phyloP scores from a whole-genome alignment of 2,113 vertebrate species.

The Crotalus viridis region DNA sequence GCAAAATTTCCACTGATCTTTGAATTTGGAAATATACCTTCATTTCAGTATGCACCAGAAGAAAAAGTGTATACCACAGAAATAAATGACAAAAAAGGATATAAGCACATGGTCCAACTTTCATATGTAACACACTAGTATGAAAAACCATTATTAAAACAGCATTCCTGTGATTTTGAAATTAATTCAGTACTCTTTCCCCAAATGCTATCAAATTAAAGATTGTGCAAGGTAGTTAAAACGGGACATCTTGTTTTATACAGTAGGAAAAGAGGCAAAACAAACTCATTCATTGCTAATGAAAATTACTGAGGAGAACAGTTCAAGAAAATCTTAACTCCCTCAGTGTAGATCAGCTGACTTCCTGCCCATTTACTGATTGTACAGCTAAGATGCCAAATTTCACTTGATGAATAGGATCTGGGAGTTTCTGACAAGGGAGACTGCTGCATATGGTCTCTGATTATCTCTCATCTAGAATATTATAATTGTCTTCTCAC shows the following conservation, averaged over 20 bases:
- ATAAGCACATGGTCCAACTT: background rate
- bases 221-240: background rate
- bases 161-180: background rate
- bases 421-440: background rate
- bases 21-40: background rate
- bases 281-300: conserved; percentile 17
- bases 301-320: background rate
- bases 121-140: background rate
- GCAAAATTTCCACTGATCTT: background rate
- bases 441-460: background rate
- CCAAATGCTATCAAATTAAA: background rate
- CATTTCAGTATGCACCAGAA: background rate
- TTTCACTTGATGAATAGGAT: background rate
- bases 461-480: background rate
- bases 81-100: background rate
- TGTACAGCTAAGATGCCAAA: background rate
- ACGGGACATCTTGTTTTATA: background rate
- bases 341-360: background rate
- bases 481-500: background rate
- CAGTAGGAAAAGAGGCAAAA: background rate
- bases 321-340: background rate
- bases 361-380: background rate
- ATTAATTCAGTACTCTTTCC: background rate
- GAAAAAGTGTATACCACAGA: background rate
- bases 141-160: background rate